Base-by-base conservation (phyloP, 2,888 invertebrate genomes). In the Eueremaeus valkanovi region DNA sequence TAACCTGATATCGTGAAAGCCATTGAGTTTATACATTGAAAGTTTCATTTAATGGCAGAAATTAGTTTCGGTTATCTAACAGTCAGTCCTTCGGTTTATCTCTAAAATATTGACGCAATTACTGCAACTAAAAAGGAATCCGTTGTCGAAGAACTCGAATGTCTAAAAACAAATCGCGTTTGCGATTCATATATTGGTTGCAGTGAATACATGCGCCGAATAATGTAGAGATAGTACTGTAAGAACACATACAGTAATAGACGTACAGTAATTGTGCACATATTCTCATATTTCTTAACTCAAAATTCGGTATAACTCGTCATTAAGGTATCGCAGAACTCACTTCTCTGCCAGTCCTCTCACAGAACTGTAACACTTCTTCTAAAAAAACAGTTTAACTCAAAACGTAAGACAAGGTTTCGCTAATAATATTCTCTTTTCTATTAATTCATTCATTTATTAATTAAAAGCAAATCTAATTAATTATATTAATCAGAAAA, bases 291-390 rank as follows among this genome's bases (percentile, higher is more conserved):
- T 61, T 61, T 61, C 61, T 61, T 61, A 18, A 61, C 18, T 21
- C 24, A 8, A 11, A n/a, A 24, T 31, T 31, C 29, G 61, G 16
- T 61, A 61, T 61, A 33, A n/a, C n/a, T n/a, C 21, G 31, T 29
- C 21, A 36, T 11, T 29, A n/a, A 27, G 13, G 33, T 66, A 18
- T 66, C 66, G 33, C 36, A 31, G 36, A 66, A 31, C 63, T 63
- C 16, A 63, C 63, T 66, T 66, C 66, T 36, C 36, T 66, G 66
- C 66, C 66, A 66, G 66, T 36, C 66, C 36, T 36, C 58, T 16
- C 18, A n/a, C 3, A 58, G 29, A 58, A 58, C 58, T 58, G 58
- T 58, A 58, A 58, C 29, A 58, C 58, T 29, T 13, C 29, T 58
- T 31, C 16, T 24, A 13, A 29, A 24, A 13, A 21, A 58, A 27